phyloP scores from a whole-genome alignment of 2,797 vertebrate genomes.

The Ispidina picta region DNA sequence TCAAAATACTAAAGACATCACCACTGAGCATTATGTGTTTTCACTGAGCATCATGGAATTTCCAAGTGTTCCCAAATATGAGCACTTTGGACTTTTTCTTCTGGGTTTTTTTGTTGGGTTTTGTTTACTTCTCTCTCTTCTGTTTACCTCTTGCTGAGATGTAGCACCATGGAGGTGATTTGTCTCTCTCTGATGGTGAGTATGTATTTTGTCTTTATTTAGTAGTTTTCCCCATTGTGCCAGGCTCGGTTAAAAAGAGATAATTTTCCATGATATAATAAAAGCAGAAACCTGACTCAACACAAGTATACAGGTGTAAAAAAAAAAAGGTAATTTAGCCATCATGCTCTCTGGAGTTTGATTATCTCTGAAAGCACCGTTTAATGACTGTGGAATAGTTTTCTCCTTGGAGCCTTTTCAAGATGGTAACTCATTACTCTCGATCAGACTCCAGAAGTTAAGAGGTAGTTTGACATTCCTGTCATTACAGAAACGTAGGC shows the following conservation, averaged over 20 bases:
- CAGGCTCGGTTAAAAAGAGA: background rate
- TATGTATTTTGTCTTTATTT: background rate
- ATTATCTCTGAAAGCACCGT: background rate
- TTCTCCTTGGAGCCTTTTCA: conserved; percentile 18
- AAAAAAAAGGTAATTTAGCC: background rate
- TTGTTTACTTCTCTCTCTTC: background rate
- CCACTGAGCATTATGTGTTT: background rate
- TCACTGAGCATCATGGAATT: background rate
- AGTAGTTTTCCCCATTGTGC: background rate
- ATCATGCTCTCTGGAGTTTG: background rate
- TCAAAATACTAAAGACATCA: background rate
- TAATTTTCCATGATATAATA: background rate
- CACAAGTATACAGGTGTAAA: background rate
- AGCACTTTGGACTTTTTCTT: background rate
- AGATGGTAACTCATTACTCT: background rate
- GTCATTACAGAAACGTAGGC: background rate
- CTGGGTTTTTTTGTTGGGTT: too few species aligned
- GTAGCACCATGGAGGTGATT: background rate
- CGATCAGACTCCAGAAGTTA: background rate
- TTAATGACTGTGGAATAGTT: background rate
- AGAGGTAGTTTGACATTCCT: background rate
- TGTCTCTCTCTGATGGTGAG: background rate
- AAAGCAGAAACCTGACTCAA: background rate
- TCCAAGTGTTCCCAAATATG: background rate
- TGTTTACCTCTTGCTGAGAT: background rate